Percentiles rank a stretch among this genome's conserved stretches.
Conservation (phyloP, 1,140 invertebrate species). For the Drosophila quadrilineata region DNA sequence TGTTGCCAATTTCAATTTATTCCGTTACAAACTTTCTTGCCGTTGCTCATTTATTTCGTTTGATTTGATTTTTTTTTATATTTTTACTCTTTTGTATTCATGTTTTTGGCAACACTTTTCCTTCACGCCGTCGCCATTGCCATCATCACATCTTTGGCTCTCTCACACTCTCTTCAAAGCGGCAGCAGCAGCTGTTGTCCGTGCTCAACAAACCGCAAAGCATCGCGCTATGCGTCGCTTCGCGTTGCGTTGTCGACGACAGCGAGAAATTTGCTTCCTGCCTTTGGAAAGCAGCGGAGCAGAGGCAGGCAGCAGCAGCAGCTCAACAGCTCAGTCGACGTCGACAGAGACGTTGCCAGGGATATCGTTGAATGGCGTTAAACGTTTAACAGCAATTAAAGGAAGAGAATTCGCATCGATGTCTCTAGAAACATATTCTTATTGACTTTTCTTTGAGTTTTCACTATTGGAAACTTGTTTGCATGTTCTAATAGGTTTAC, state of each 20-base stretch:
- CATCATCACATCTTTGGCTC: slow-evolving; percentile 10
- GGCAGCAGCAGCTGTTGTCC: slow-evolving; percentile 25
- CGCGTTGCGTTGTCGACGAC: slow-evolving; percentile 6
- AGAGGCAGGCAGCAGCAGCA: neutral
- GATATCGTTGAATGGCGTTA: slow-evolving; percentile 10
- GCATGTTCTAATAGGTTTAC: neutral
- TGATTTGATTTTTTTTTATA: neutral
- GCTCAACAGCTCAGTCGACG: too few species aligned
- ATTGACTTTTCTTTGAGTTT: neutral
- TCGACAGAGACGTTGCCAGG: neutral
- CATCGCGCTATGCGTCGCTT: too few species aligned
- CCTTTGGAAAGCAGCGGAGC: slow-evolving; percentile 13
- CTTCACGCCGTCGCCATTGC: neutral
- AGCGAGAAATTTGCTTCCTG: slow-evolving; percentile 31
- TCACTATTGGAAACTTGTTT: neutral
- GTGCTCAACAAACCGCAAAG: slow-evolving; percentile 32
- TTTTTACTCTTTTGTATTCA: slow-evolving; percentile 19
- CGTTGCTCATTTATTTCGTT: neutral
- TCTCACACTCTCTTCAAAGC: slow-evolving; percentile 24
- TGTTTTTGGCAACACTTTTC: slow-evolving; percentile 53
- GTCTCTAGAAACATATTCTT: neutral
- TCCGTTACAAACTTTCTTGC: slow-evolving; percentile 59
- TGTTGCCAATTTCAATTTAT: slow-evolving; percentile 64
- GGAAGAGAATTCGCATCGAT: too few species aligned
- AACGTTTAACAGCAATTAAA: neutral